phyloP scores from a whole-genome alignment of 2,797 vertebrate species.

The Coendou prehensilis region DNA sequence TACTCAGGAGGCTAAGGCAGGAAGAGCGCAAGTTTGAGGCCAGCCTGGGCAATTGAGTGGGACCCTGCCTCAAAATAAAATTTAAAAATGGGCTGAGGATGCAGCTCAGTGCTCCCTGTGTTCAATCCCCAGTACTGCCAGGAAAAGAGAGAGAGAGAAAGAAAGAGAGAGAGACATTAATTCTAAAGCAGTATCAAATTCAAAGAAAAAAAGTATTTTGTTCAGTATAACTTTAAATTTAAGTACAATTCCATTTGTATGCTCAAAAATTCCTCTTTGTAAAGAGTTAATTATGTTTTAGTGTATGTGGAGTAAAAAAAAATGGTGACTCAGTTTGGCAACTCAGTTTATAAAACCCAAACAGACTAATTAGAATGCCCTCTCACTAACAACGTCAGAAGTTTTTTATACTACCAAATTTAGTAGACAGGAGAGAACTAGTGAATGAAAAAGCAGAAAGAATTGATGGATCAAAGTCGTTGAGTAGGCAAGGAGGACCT shows the following conservation, averaged over 20 bases:
- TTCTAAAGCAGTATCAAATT: neutral
- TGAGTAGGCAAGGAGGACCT: neutral
- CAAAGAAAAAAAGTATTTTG: constrained; percentile 27
- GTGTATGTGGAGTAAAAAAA: neutral
- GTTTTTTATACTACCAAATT: constrained; percentile 39
- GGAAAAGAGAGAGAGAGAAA: neutral
- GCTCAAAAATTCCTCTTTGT: constrained; percentile 30
- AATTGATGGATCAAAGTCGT: neutral
- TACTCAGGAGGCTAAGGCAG: neutral
- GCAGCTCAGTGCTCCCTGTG: neutral
- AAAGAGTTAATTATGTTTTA: constrained; percentile 33
- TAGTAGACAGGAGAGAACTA: constrained; percentile 14
- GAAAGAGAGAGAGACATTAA: neutral
- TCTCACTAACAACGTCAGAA: constrained; percentile 34
- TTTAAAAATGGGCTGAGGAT: neutral
- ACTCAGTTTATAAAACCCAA: constrained; percentile 37
- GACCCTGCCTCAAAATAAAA: neutral
- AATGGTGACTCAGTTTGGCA: neutral
- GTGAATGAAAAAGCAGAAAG: neutral
- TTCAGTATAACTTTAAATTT: constrained; percentile 48
- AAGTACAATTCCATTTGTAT: constrained; percentile 27
- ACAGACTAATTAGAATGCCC: neutral
- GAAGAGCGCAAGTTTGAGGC: neutral
- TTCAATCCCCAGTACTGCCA: neutral
- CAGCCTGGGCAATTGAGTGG: neutral